A percentile compares a stretch with the other conserved stretches of the same genome.
Conservation (phyloP, 2,888 invertebrate genomes). For the Hololepta plana region DNA sequence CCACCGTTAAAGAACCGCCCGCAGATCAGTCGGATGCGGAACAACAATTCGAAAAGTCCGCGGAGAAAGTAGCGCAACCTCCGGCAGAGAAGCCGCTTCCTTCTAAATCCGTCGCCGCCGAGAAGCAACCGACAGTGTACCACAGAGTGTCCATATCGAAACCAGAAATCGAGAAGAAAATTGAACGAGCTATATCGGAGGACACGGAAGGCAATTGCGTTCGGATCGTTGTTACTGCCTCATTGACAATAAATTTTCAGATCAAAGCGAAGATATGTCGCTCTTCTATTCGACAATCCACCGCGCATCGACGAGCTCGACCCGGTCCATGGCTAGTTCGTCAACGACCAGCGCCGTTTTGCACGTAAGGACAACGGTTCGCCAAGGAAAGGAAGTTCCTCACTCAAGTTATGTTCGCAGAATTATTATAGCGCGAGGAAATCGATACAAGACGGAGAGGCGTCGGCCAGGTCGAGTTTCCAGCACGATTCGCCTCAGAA, state of each 20-base stretch:
- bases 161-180: no score
- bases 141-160: no score
- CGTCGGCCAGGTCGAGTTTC: conserved; percentile 40
- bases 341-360: conserved; percentile 20
- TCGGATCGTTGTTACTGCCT: no score
- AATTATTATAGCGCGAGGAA: conserved; percentile 30
- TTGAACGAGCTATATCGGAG: conserved; percentile 13
- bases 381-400: no score
- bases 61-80: not conserved
- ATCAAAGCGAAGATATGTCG: conserved; percentile 14
- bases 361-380: no score
- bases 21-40: conserved; percentile 13
- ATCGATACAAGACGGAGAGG: conserved; percentile 29
- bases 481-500: conserved; percentile 38
- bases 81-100: conserved; percentile 2
- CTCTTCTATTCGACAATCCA: conserved; percentile 17
- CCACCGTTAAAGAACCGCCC: conserved; percentile 6
- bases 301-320: conserved; percentile 21
- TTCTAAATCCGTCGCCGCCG: conserved; percentile 6
- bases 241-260: no score
- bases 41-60: conserved; percentile 4
- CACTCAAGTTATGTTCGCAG: conserved; percentile 17
- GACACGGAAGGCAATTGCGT: conserved; percentile 17
- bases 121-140: conserved; percentile 10
- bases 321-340: conserved; percentile 23